Percentiles rank a stretch among this genome's conserved stretches.
These are phyloP conservation scores for Thaumetopoea pityocampa DNA, from an alignment of 1,140 invertebrate genomes.

Conservation along the genomic window DNA sequence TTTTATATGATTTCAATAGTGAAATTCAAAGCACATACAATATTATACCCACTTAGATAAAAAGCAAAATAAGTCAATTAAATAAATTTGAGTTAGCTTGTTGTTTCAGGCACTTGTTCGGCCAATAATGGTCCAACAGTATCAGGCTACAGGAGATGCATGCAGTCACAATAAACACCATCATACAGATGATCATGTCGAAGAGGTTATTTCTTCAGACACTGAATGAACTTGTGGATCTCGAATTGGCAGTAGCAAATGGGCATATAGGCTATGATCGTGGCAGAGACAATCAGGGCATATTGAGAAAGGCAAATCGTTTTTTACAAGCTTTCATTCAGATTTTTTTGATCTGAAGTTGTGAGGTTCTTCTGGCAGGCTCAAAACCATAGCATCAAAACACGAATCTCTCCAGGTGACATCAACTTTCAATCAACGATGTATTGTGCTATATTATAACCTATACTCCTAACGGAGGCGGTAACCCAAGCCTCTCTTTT, in stretches of 20 bases:
- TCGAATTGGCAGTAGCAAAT: conserved; percentile 54
- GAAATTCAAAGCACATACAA: too few relatives aligned
- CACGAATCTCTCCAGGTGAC: too few relatives aligned
- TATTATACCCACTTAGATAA: too few relatives aligned
- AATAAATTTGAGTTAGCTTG: too few relatives aligned
- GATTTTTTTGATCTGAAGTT: conserved; percentile 11
- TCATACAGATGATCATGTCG: conserved; percentile 49
- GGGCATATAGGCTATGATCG: conserved; percentile 55
- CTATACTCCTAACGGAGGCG: background rate
- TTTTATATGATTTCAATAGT: too few relatives aligned
- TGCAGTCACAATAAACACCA: conserved; percentile 35
- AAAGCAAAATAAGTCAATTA: too few relatives aligned
- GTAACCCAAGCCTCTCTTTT: conserved; percentile 1
- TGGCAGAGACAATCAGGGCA: conserved; percentile 54
- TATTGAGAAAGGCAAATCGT: conserved; percentile 69
- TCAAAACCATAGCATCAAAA: too few relatives aligned
- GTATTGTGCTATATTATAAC: background rate
- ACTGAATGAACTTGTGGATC: conserved; percentile 51
- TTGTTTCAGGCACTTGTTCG: conserved; percentile 12
- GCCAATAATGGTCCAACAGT: conserved; percentile 30
- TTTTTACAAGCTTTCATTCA: conserved; percentile 26
- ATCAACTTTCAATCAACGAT: too few relatives aligned
- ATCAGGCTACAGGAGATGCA: conserved; percentile 48
- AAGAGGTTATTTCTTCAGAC: conserved; percentile 40
- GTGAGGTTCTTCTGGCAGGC: too few relatives aligned